Base-by-base conservation (phyloP, 2,888 invertebrate genomes). In the Thera obeliscata region DNA sequence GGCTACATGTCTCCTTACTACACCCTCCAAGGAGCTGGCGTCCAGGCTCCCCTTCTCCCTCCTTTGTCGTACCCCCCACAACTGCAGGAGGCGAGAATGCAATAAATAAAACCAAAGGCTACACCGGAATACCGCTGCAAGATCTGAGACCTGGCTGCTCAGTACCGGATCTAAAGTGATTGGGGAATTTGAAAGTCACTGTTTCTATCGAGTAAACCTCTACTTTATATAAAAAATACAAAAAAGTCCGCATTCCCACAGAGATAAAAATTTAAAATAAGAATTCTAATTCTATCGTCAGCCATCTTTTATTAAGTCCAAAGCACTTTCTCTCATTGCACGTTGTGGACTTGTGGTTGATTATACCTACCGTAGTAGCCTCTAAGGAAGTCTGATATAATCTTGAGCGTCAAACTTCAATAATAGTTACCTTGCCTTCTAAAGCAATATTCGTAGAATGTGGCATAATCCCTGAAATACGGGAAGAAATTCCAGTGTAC, bases 1-100 rank as follows among this genome's bases (percentile, higher is more conserved):
- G 96, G 96, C 77, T 96, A 96, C 85, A 94, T 96, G 90, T 95
- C 95, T 33, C 96, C 96, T 0, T 97, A 97, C 88, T 96, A 96
- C 76, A 87, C 96, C 49, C 89, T 97, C 74, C 96, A 96, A 4
- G 88, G 91, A 0, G 95, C 95, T 38, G 95, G 95, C 7, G 90
- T 94, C 8, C 95, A 93, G 67, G 92, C 91, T 0, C 95, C 95
- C 33, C 94, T 96, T 9, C 95, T 96, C 74, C 96, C 96, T 1
- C 96, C 95, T 1, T 94, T 95, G 43, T 89, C 95, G 8, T 95
- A 95, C 82, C 94, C 95, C n/a, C 95, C 95, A 58, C 95, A 95
- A 67, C 94, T 97, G 67, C 96, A 97, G 87, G 97, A 96, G 87
- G 96, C 97, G 57, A 94, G 97, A 83, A 95, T 97, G 91, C 96